These are phyloP conservation scores for Zelostemma sp. DNA, from an alignment of 1,140 invertebrate genomes.

Conservation along the genomic window DNA sequence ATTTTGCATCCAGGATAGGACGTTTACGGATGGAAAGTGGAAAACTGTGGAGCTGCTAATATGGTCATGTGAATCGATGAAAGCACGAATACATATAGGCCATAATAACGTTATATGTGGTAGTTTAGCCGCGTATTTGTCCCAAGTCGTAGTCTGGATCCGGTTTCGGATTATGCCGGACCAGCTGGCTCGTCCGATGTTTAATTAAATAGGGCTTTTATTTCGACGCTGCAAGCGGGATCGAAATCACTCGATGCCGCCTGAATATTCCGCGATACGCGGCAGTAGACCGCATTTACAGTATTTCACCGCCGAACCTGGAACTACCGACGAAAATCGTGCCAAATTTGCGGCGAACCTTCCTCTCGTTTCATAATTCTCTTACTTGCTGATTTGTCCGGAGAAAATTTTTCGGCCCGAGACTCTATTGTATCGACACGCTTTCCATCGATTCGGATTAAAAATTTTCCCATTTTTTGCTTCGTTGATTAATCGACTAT, in stretches of 20 bases:
- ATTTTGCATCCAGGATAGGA: slow-evolving; percentile 41
- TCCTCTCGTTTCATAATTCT: slow-evolving; percentile 25
- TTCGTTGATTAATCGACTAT: too few species aligned
- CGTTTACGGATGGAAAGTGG: slow-evolving; percentile 46
- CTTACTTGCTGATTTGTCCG: slow-evolving; percentile 31
- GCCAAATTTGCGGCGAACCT: slow-evolving; percentile 32
- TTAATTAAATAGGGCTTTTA: slow-evolving; percentile 41
- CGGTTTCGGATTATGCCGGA: slow-evolving; percentile 26
- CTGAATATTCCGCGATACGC: slow-evolving; percentile 29
- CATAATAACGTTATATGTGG: slow-evolving; percentile 27
- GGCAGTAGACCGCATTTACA: slow-evolving; percentile 24
- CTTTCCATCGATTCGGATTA: too few species aligned
- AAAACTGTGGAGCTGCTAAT: slow-evolving; percentile 31
- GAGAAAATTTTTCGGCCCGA: slow-evolving; percentile 20
- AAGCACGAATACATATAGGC: slow-evolving; percentile 34
- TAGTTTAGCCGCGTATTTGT: slow-evolving; percentile 27
- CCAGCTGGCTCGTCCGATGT: slow-evolving; percentile 35
- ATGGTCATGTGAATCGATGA: slow-evolving; percentile 33
- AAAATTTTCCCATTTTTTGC: too few species aligned
- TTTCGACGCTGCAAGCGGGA: slow-evolving; percentile 14
- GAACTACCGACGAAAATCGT: slow-evolving; percentile 21
- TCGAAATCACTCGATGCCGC: slow-evolving; percentile 23
- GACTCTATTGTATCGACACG: slow-evolving; percentile 16
- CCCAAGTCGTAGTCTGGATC: slow-evolving; percentile 14
- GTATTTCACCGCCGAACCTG: slow-evolving; percentile 15